Conservation (phyloP, 2,797 vertebrate species). For the Sebastes matsubarae region DNA sequence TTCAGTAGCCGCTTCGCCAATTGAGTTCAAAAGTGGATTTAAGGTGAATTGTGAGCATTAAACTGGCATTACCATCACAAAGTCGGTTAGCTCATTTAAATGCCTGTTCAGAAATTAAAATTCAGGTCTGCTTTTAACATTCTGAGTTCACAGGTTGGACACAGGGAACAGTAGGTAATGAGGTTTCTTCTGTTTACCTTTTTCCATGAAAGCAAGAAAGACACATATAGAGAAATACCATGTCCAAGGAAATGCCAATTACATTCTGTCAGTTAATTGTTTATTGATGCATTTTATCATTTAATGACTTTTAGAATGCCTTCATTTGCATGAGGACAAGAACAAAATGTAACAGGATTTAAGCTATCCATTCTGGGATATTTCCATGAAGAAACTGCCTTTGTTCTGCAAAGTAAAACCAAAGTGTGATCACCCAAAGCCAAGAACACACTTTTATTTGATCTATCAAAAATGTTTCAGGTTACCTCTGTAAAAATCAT, state of each 20-base stretch:
- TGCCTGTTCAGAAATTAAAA: slow-evolving; percentile 28
- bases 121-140: neutral
- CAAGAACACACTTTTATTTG: neutral
- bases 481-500: neutral
- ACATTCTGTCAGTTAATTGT: neutral
- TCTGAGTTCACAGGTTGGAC: neutral
- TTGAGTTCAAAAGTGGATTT: slow-evolving; percentile 40
- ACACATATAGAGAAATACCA: neutral
- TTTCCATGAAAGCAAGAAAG: neutral
- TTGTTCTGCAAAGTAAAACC: neutral
- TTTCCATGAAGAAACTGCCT: neutral
- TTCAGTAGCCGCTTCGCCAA: slow-evolving; percentile 21
- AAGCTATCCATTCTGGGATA: neutral
- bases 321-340: neutral
- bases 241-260: neutral
- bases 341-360: neutral
- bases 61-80: slow-evolving; percentile 38
- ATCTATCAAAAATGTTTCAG: neutral
- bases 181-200: neutral
- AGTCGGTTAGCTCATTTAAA: slow-evolving; percentile 26
- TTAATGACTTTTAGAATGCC: neutral
- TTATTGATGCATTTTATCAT: neutral
- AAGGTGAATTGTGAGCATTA: slow-evolving; percentile 45
- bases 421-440: neutral
- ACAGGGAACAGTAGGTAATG: neutral